These are phyloP conservation scores for Megastigmus dorsalis DNA, from an alignment of 2,888 invertebrate genomes.

Conservation along the genomic window DNA sequence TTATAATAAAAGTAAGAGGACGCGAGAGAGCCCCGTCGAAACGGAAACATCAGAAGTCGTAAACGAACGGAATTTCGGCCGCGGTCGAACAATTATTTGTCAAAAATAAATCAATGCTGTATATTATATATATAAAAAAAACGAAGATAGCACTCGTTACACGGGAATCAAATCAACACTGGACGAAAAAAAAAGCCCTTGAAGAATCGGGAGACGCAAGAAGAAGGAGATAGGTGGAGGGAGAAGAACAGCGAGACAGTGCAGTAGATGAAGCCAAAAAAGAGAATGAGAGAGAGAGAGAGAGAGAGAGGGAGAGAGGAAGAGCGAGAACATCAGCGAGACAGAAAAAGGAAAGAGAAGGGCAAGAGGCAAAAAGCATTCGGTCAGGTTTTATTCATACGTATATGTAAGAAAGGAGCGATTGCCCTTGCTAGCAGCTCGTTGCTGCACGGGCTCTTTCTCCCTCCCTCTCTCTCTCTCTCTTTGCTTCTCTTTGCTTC, in stretches of 20 bases:
- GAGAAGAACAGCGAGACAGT: constrained; percentile 1
- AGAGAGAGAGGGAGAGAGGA: constrained; percentile 22
- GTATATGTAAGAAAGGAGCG: constrained; percentile 48
- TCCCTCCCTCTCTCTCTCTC: not conserved
- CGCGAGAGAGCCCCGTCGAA: too few relatives aligned
- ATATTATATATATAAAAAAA: too few relatives aligned
- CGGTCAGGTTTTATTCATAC: constrained; percentile 51
- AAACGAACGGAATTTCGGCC: constrained; percentile 4
- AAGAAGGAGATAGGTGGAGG: constrained; percentile 31
- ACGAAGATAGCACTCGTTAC: constrained; percentile 44
- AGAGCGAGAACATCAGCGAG: constrained; percentile 18
- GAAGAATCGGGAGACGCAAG: constrained; percentile 37
- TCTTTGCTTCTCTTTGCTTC: not conserved
- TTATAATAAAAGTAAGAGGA: too few relatives aligned
- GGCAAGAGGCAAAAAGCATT: constrained; percentile 47
- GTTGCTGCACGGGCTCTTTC: constrained; percentile 15
- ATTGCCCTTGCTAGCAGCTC: constrained; percentile 53
- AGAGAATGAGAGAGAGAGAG: constrained; percentile 16
- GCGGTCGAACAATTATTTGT: constrained; percentile 43
- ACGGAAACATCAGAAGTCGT: not conserved
- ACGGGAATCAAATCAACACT: constrained; percentile 48
- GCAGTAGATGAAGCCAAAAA: too few relatives aligned
- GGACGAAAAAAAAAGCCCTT: constrained; percentile 23
- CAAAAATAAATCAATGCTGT: constrained; percentile 43
- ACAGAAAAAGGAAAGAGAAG: constrained; percentile 18